Conservation (phyloP, 2,113 vertebrate species). For the Ibidorhyncha struthersii region DNA sequence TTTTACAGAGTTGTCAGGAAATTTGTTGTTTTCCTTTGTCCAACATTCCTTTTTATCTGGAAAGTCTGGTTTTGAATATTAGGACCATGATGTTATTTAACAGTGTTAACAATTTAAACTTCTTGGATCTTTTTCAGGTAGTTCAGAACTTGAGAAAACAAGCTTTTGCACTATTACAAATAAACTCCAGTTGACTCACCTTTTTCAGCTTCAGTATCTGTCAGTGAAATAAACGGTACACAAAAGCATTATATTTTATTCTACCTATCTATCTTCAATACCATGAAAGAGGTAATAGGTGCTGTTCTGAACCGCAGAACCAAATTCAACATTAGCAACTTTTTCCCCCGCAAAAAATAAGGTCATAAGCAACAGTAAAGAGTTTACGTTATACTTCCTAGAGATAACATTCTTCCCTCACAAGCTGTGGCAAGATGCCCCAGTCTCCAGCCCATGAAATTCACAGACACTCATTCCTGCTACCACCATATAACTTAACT, state of each 20-base stretch:
- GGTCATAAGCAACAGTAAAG: background rate
- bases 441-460: background rate
- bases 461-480: background rate
- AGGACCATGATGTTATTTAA: background rate
- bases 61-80: background rate
- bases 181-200: background rate
- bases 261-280: background rate
- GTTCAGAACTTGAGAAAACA: background rate
- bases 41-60: background rate
- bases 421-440: background rate
- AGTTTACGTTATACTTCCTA: background rate
- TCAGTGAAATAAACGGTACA: background rate
- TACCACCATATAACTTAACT: background rate
- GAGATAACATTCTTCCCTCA: background rate
- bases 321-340: background rate
- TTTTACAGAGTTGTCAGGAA: conserved; percentile 11
- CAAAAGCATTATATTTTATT: background rate
- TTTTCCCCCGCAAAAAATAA: background rate
- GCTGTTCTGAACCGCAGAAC: background rate
- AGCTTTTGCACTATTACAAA: background rate
- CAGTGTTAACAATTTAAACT: background rate
- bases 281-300: background rate
- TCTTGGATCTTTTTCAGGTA: background rate
- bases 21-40: background rate
- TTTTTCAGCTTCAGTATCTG: background rate